These are phyloP conservation scores for Plebejus melissa DNA, from an alignment of 2,888 invertebrate species.

Conservation along the genomic window DNA sequence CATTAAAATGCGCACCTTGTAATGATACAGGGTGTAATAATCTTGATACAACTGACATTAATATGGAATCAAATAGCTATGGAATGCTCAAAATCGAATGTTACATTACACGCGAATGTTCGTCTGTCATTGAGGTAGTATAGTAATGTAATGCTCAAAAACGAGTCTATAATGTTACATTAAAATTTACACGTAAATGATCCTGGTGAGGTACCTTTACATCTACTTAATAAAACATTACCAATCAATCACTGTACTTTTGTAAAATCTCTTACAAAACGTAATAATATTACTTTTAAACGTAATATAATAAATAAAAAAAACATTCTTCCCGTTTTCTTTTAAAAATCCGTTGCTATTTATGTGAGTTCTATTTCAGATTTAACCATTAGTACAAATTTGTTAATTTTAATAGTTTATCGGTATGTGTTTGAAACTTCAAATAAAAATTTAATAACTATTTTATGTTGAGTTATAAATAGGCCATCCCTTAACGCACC, in stretches of 20 bases:
- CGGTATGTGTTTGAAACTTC: not conserved
- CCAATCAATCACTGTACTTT: not conserved
- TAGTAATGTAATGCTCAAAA: too few species aligned
- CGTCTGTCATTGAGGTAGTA: too few species aligned
- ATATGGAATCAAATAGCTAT: too few species aligned
- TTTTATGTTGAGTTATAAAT: conserved; percentile 19
- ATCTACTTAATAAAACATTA: not conserved
- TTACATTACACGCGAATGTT: too few species aligned
- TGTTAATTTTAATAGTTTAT: not conserved
- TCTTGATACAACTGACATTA: too few species aligned
- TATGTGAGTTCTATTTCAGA: not conserved
- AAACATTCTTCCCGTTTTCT: not conserved
- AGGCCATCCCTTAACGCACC: not conserved
- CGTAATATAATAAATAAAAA: too few species aligned
- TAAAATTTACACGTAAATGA: too few species aligned
- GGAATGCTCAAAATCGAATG: too few species aligned
- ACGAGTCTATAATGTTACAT: too few species aligned
- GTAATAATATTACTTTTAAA: not conserved
- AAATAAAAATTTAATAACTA: conserved; percentile 20
- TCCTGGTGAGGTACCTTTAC: too few species aligned
- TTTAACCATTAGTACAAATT: not conserved
- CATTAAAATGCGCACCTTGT: too few species aligned
- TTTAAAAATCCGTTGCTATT: not conserved
- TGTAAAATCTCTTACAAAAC: not conserved
- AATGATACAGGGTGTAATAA: too few species aligned